Evolutionary conservation across 2,888 invertebrate species (phyloP), one percentile per base, ranked within the genome.

Genomic region (Hypselothyrea guttata): DNA sequence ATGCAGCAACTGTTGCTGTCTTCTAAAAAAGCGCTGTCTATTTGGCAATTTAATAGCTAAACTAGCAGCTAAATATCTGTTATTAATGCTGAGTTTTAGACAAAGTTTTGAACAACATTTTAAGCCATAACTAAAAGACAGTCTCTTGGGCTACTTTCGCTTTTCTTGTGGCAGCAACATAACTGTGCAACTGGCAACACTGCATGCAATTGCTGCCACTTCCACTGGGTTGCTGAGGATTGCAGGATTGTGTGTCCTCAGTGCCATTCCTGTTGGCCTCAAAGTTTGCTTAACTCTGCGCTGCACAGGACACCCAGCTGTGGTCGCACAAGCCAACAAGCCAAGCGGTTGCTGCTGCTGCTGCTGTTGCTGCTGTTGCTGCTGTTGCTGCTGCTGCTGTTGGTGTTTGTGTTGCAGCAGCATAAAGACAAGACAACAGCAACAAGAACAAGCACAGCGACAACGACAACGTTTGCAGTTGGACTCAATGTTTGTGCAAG

Each of bases 401-500:
- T 71, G 57, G 62, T 79, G 78, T 82, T 82, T 82, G 60, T 82
- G 85, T 68, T 82, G 78, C 78, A 74, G 71, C 77, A 58, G 58
- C 46, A 41, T 22, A 22, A 62, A 69, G 63, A 72, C 62, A 71
- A 58, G 72, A 53, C 60, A 72, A 55, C 79, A 71, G 47, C 84
- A 71, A 49, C 61, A 59, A 56, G 63, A 68, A 16, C 56, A 58
- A 41, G 48, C 58, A 35, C 56, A 52, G 31, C 54, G 73, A 59
- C 70, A 67, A 65, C 63, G 76, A 85, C 84, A 85, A 85, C 84
- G 85, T 22, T 83, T 79, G 65, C 75, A 85, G 81, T 85, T 72
- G 81, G 75, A 86, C 81, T 84, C 86, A 86, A 84, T 86, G 86
- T 87, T 88, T 87, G 85, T 84, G 74, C 71, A 87, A 84, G 78